phyloP scores from a whole-genome alignment of 2,113 vertebrate genomes.

The Nesoenas mayeri region DNA sequence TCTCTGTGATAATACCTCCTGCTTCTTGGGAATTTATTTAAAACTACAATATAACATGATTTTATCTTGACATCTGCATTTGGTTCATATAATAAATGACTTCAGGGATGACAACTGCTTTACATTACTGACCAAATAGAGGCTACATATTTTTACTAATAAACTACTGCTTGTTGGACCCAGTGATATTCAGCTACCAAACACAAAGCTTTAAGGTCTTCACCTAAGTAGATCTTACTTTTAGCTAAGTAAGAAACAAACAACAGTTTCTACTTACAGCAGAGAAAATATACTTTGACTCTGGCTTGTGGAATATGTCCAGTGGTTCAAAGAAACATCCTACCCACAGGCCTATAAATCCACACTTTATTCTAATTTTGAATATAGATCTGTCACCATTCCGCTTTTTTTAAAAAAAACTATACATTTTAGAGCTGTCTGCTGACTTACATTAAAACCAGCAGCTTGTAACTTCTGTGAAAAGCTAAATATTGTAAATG shows the following conservation, averaged over 20 bases:
- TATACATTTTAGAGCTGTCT: background rate
- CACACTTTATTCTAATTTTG: background rate
- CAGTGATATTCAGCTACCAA: background rate
- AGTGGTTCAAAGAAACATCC: background rate
- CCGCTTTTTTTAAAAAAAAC: background rate
- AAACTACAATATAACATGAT: background rate
- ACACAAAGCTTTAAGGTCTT: background rate
- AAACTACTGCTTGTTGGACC: background rate
- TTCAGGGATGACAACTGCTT: background rate
- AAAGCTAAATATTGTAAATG: background rate
- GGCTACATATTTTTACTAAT: background rate
- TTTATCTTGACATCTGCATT: background rate
- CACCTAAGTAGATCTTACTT: background rate
- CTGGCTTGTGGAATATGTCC: background rate
- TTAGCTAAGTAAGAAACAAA: background rate
- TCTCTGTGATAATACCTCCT: background rate
- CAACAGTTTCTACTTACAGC: background rate
- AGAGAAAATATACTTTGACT: background rate
- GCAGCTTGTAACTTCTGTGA: background rate
- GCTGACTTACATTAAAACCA: background rate
- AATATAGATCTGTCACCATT: background rate
- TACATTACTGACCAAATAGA: background rate
- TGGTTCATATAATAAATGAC: background rate
- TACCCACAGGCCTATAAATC: background rate
- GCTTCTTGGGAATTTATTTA: background rate